Evolutionary conservation across 2,113 vertebrate genomes (phyloP).

Genomic region (Prunella himalayana): DNA sequence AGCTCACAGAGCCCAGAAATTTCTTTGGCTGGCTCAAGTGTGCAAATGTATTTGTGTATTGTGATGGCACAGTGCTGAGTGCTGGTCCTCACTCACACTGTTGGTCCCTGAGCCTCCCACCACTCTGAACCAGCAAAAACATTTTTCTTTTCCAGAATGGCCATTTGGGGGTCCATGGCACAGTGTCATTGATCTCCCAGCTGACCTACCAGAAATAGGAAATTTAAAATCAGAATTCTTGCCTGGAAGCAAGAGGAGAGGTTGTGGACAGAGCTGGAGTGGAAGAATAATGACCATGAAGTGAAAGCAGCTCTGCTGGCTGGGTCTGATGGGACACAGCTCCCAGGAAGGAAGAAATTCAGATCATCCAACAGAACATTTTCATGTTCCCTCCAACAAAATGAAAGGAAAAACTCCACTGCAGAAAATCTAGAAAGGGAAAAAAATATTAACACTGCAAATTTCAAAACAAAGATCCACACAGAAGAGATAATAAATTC

Average conservation of each 20-base stretch:
- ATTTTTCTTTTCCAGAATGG: not conserved
- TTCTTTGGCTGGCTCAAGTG: not conserved
- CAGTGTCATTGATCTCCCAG: rapidly evolving
- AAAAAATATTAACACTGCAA: not conserved
- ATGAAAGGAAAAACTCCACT: not conserved
- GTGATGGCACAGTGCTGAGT: not conserved
- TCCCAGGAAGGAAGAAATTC: not conserved
- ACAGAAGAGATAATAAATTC: not conserved
- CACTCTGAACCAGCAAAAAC: not conserved
- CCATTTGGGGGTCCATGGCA: rapidly evolving
- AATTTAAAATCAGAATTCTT: not conserved
- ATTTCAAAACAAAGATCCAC: not conserved
- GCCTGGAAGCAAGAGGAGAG: not conserved
- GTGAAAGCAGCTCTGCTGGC: not conserved
- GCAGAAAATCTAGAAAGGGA: not conserved
- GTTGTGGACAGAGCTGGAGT: not conserved
- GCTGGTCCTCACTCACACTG: not conserved
- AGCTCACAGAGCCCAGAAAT: not conserved
- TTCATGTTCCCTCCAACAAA: not conserved
- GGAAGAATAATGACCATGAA: not conserved
- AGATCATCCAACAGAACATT: not conserved
- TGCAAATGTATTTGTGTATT: rapidly evolving
- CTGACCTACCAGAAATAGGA: not conserved
- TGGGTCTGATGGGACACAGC: not conserved
- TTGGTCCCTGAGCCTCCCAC: not conserved